phyloP scores from a whole-genome alignment of 2,797 vertebrate species.

The Molossus molossus region DNA sequence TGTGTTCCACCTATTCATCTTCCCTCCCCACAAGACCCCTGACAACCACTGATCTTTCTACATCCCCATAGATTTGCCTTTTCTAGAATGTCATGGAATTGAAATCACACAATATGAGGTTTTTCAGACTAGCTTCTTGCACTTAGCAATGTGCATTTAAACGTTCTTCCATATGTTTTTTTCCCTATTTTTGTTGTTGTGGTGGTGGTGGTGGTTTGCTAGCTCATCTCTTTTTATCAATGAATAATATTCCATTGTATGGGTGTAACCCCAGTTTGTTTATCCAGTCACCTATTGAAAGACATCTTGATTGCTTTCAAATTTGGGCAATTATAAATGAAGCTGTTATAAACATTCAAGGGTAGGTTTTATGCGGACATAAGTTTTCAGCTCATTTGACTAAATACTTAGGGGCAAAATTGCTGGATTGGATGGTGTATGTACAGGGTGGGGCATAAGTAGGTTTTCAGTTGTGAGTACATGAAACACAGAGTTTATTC shows the following conservation, averaged over 20 bases:
- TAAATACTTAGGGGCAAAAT: not conserved
- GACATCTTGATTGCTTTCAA: not conserved
- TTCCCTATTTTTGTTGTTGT: not conserved
- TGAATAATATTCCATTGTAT: not conserved
- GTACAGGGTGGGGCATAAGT: not conserved
- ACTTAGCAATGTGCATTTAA: not conserved
- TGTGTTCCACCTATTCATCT: not conserved
- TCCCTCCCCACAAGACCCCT: not conserved
- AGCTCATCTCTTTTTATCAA: not conserved
- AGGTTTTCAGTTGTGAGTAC: not conserved
- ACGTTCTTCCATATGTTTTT: not conserved
- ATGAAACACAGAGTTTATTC: not conserved
- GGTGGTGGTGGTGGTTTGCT: not conserved
- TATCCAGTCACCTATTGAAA: not conserved
- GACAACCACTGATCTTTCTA: slow-evolving; percentile 6
- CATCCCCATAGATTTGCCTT: not conserved
- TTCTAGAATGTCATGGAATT: slow-evolving; percentile 23
- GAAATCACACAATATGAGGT: not conserved
- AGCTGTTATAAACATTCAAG: not conserved
- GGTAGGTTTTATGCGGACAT: not conserved
- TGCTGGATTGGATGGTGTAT: not conserved
- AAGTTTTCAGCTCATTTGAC: not conserved
- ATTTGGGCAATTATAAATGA: not conserved
- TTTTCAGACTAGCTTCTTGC: slow-evolving; percentile 35
- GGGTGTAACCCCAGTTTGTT: not conserved